phyloP scores from a whole-genome alignment of 2,113 vertebrate genomes.

The Pogonocichla stellata region DNA sequence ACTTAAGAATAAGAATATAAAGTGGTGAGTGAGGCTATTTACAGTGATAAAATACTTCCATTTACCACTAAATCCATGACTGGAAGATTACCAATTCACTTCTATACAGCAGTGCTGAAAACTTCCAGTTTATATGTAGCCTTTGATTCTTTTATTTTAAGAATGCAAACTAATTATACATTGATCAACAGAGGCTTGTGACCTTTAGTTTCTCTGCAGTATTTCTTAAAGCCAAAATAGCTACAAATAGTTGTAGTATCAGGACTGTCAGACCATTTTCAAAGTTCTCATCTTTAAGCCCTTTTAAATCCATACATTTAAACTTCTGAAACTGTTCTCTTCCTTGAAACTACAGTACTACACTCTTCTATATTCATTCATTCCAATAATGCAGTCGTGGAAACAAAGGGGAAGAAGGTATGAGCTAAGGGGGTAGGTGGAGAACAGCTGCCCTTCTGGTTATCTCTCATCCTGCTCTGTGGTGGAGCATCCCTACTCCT shows the following conservation, averaged over 20 bases:
- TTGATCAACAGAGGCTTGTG: neutral
- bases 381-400: neutral
- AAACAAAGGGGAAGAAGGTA: neutral
- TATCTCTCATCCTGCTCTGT: too few species aligned
- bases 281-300: neutral
- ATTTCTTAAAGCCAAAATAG: neutral
- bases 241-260: neutral
- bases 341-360: neutral
- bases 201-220: neutral
- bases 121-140: neutral
- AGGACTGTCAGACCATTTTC: neutral
- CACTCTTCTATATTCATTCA: neutral
- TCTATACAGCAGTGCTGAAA: neutral
- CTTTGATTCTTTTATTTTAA: neutral
- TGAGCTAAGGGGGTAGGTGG: neutral
- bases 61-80: neutral
- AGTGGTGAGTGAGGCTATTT: neutral
- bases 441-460: neutral
- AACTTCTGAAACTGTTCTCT: neutral
- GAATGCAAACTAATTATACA: neutral
- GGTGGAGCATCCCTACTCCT: too few species aligned
- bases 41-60: neutral
- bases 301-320: neutral
- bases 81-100: neutral
- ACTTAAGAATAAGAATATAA: neutral